phyloP scores from a whole-genome alignment of 2,113 vertebrate species.

The Neofelis nebulosa region DNA sequence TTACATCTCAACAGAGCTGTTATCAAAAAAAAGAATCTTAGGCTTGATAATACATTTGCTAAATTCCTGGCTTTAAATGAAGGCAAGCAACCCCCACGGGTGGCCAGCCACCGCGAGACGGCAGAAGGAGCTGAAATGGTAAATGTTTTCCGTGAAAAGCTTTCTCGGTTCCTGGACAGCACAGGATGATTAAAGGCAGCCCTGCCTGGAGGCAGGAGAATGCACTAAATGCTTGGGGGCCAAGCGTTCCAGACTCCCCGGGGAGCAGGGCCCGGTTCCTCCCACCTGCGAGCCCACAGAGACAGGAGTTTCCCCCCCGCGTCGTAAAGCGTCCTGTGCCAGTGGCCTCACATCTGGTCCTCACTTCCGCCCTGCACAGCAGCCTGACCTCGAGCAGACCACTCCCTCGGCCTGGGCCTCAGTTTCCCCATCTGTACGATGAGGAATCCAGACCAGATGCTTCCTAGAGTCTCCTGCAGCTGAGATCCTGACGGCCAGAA shows the following conservation, averaged over 20 bases:
- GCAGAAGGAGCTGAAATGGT: fast-evolving
- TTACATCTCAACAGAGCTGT: not conserved
- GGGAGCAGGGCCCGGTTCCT: not conserved
- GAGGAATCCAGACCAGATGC: not conserved
- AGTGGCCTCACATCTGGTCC: not conserved
- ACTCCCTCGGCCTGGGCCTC: not conserved
- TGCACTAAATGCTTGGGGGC: not conserved
- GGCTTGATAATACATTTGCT: not conserved
- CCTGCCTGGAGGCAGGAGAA: not conserved
- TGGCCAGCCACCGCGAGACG: not conserved
- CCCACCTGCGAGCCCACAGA: too few species aligned
- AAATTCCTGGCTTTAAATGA: not conserved
- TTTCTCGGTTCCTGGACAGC: not conserved
- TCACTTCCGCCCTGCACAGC: not conserved
- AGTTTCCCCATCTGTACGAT: not conserved
- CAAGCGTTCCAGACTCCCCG: not conserved
- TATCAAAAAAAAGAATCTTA: not conserved
- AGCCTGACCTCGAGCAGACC: not conserved
- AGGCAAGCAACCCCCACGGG: fast-evolving
- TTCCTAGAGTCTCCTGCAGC: not conserved
- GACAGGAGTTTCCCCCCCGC: not conserved
- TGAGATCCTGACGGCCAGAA: not conserved
- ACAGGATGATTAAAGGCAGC: not conserved
- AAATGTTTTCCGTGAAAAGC: not conserved
- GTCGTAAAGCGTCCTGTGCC: fast-evolving